Evolutionary conservation across 1,140 invertebrate genomes (phyloP).

Genomic region (Luehdorfia chinensis): DNA sequence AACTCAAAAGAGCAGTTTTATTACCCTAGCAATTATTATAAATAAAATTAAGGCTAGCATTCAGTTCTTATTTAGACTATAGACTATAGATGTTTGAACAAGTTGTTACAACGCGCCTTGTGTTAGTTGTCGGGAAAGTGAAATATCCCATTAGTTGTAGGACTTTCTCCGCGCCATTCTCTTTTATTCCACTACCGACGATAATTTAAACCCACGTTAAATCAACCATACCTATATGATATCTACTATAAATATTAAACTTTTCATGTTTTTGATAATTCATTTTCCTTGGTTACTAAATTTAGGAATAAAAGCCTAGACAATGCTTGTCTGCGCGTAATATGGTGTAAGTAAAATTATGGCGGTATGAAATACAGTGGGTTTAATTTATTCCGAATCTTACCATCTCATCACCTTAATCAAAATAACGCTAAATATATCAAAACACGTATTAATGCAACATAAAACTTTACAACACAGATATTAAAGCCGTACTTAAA

Average conservation of each 20-base stretch:
- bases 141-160: too few species aligned
- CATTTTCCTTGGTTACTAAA: too few species aligned
- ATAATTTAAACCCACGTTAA: not conserved
- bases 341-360: too few species aligned
- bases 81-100: slow-evolving; percentile 53
- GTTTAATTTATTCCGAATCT: slow-evolving; percentile 20
- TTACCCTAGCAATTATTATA: slow-evolving; percentile 70
- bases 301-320: too few species aligned
- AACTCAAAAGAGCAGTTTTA: slow-evolving; percentile 74
- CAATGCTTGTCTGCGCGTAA: too few species aligned
- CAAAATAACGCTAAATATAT: slow-evolving; percentile 44
- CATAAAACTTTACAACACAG: slow-evolving; percentile 24
- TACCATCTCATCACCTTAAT: slow-evolving; percentile 29
- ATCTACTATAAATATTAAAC: too few species aligned
- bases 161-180: not conserved
- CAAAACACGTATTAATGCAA: slow-evolving; percentile 35
- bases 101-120: slow-evolving; percentile 1
- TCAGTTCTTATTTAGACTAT: slow-evolving; percentile 71
- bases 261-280: too few species aligned
- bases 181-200: not conserved
- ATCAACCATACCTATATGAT: not conserved
- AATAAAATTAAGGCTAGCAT: slow-evolving; percentile 74
- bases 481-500: slow-evolving; percentile 20
- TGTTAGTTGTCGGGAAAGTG: too few species aligned
- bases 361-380: too few species aligned